Base-by-base conservation (phyloP, 2,797 vertebrate genomes). In the Echeneis naucrates region DNA sequence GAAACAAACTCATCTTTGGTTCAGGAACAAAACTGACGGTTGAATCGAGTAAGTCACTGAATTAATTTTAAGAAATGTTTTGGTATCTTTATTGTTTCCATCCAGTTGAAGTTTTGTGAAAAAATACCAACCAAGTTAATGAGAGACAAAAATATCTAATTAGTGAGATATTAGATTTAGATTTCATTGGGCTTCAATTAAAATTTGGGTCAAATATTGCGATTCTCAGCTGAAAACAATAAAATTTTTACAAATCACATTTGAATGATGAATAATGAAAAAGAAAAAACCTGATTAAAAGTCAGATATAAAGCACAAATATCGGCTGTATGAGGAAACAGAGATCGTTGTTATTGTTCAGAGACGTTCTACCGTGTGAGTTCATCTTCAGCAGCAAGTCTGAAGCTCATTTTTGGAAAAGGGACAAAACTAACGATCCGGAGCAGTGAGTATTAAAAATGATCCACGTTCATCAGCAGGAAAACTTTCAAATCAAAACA, bases 1-100 rank as follows among this genome's bases (percentile, higher is more conserved):
- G 16, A 3, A 6, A 9, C 19, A 77, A 78, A 57, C 60, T 91
- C 23, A 5, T 84, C 51, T 90, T 90, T 82, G 83, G 77, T 5
- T 68, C 57, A 53, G 85, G 82, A 23, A 78, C 61, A 5, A 79
- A 81, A 83, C 48, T 89, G 16, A 57, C 2, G 2, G 44, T 90
- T 70, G 45, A 77, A 3, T 75, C 61, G 21, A 52, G 67, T 80
- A 69, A 75, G 77, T 26, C 23, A 23, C 21, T 17, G 26, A 30
- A n/a, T 42, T 58, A 2, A 53, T 1, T n/a, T n/a, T n/a, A n/a
- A n/a, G n/a, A n/a, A n/a, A n/a, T n/a, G n/a, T n/a, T n/a, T n/a
- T n/a, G n/a, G n/a, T n/a, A n/a, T n/a, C n/a, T n/a, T n/a, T n/a
- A n/a, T n/a, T n/a, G n/a, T n/a, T 24, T 9, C 8, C 23, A 37